Evolutionary conservation across 2,797 vertebrate species (phyloP).

Genomic region (Anabacerthia variegaticeps): DNA sequence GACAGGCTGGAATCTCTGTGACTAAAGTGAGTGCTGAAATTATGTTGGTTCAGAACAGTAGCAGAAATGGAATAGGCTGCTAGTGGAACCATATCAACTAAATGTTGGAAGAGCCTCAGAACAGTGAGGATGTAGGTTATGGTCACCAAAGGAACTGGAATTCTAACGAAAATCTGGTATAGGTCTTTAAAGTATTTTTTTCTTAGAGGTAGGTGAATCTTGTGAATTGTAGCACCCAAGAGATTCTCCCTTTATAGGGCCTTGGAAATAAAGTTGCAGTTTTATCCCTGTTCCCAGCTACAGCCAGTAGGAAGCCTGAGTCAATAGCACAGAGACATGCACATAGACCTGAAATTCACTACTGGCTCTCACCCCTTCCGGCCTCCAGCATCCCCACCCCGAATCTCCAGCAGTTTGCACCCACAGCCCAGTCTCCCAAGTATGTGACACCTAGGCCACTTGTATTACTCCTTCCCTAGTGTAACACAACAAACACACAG

Average conservation of each 20-base stretch:
- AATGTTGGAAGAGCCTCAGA: neutral
- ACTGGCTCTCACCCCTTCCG: neutral
- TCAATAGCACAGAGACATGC: neutral
- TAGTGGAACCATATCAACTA: neutral
- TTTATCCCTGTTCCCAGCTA: neutral
- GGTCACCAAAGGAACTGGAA: neutral
- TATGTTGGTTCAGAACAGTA: neutral
- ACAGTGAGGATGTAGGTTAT: neutral
- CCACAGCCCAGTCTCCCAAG: neutral
- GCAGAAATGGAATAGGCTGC: neutral
- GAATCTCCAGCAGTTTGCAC: neutral
- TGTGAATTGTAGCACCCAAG: neutral
- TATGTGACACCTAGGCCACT: neutral
- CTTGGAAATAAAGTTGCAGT: neutral
- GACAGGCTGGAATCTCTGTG: neutral
- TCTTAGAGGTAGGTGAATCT: neutral
- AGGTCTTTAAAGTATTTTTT: neutral
- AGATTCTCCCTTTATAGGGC: neutral
- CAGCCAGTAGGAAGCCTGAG: neutral
- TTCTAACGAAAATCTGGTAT: neutral
- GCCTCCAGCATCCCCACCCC: rapidly evolving
- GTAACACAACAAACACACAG: neutral
- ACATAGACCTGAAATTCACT: neutral
- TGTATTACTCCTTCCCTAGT: neutral
- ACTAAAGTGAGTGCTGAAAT: neutral